Conservation (phyloP, 2,113 vertebrate species). For the Gopherus evgoodei region DNA sequence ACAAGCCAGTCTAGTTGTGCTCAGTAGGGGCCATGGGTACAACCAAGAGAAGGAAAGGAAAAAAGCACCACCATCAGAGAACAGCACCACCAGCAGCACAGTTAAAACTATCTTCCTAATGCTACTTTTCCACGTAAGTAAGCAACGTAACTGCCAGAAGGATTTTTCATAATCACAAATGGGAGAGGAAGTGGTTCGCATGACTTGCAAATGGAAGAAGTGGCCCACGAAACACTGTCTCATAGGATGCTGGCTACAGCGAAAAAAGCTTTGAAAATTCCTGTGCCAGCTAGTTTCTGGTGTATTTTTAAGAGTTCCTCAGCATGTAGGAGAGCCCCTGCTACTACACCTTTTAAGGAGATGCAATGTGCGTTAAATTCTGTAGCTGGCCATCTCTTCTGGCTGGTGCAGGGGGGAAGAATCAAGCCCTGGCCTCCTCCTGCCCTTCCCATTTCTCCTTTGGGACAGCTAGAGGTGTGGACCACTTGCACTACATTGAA, state of each 20-base stretch:
- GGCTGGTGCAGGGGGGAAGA: background rate
- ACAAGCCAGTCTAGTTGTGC: background rate
- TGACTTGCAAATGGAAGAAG: background rate
- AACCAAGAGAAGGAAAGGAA: background rate
- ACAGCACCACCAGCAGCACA: background rate
- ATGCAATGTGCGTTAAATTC: constrained; percentile 34
- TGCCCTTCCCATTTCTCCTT: rapidly evolving
- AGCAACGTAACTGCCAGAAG: background rate
- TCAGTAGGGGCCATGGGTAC: background rate
- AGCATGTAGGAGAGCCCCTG: constrained; percentile 27
- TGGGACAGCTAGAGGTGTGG: background rate
- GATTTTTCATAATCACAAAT: background rate
- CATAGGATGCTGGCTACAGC: background rate
- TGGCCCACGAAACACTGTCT: background rate
- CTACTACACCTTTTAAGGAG: constrained; percentile 18
- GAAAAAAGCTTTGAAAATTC: background rate
- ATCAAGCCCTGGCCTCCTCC: background rate
- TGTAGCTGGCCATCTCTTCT: background rate
- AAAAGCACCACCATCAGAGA: background rate
- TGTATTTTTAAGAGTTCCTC: constrained; percentile 44
- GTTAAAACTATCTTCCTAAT: background rate
- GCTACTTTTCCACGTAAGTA: background rate
- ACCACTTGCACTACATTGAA: background rate
- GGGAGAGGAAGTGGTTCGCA: background rate
- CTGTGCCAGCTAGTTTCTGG: constrained; percentile 21